These are phyloP conservation scores for Hippocampus kuda DNA, from an alignment of 2,797 vertebrate genomes.

Conservation along the genomic window DNA sequence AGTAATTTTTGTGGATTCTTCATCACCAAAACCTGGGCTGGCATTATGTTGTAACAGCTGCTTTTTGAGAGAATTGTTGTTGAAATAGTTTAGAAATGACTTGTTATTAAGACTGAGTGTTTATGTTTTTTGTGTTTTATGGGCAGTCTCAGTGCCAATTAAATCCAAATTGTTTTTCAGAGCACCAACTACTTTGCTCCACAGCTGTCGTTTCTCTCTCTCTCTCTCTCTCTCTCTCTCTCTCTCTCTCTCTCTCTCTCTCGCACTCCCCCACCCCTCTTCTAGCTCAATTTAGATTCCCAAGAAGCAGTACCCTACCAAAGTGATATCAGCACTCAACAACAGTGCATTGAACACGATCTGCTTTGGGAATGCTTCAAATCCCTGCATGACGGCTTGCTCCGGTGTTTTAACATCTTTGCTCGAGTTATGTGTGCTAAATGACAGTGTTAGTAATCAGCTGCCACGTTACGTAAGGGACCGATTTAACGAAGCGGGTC, in stretches of 20 bases:
- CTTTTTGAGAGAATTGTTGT: neutral
- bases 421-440: conserved; percentile 6
- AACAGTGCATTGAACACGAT: conserved; percentile 14
- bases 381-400: conserved; percentile 22
- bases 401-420: conserved; percentile 6
- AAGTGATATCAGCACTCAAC: conserved; percentile 5
- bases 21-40: neutral
- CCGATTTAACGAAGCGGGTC: conserved; percentile 16
- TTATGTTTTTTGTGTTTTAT: conserved; percentile 6
- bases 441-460: conserved; percentile 23
- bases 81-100: neutral
- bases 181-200: neutral
- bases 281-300: conserved; percentile 3
- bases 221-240: too few relatives aligned
- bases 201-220: neutral
- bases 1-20: neutral
- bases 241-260: too few relatives aligned
- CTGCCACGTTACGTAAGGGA: conserved; percentile 13
- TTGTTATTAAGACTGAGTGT: neutral
- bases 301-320: neutral
- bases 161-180: conserved; percentile 6
- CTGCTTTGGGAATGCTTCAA: conserved; percentile 18
- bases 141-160: neutral
- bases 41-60: neutral
- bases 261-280: neutral